These are phyloP conservation scores for Suricata suricatta DNA, from an alignment of 2,113 vertebrate species.

Conservation along the genomic window DNA sequence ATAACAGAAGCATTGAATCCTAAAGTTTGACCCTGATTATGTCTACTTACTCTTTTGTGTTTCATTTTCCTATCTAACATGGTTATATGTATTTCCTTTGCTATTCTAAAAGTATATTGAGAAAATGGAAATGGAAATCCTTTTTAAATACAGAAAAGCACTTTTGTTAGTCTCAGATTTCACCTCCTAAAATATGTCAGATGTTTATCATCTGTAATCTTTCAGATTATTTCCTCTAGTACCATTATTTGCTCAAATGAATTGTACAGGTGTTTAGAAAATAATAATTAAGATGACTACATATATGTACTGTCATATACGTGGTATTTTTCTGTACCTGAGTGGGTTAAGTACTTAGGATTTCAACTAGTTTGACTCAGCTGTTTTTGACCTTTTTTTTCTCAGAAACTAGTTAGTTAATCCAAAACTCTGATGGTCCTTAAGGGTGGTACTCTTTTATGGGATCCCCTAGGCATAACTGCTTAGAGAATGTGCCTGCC, in stretches of 20 bases:
- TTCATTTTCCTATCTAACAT: neutral
- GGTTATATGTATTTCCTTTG: slow-evolving; percentile 2
- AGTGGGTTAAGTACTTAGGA: slow-evolving; percentile 48
- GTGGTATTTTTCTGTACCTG: slow-evolving; percentile 36
- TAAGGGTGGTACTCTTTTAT: slow-evolving; percentile 22
- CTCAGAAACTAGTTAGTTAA: slow-evolving; percentile 34
- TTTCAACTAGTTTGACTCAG: slow-evolving; percentile 59
- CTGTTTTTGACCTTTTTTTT: slow-evolving; percentile 60
- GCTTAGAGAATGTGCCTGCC: slow-evolving; percentile 31
- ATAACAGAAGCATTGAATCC: neutral
- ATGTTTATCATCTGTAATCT: neutral
- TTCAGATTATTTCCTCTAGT: neutral
- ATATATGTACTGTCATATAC: neutral
- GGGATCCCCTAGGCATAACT: slow-evolving; percentile 12
- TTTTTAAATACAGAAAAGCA: neutral
- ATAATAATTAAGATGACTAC: neutral
- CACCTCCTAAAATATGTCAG: neutral
- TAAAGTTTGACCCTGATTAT: neutral
- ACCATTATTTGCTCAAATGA: neutral
- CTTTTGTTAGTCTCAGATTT: neutral
- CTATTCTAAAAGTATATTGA: neutral
- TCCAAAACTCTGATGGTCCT: slow-evolving; percentile 1
- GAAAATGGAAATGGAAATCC: neutral
- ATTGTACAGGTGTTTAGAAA: slow-evolving; percentile 30
- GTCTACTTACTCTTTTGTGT: neutral